These are phyloP conservation scores for Madoqua kirkii DNA, from an alignment of 2,113 vertebrate genomes.

Conservation along the genomic window DNA sequence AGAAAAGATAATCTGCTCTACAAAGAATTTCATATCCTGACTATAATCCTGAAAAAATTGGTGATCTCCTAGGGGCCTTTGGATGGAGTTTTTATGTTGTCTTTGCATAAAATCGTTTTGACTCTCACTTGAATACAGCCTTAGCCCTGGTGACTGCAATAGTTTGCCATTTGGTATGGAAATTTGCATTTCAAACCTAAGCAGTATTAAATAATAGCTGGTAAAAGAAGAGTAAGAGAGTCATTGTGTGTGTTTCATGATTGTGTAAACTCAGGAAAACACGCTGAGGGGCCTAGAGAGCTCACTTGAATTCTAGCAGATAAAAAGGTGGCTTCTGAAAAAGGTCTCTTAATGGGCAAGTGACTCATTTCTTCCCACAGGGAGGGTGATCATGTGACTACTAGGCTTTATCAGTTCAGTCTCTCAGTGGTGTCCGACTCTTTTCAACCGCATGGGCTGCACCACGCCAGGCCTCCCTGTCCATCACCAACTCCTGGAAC, in stretches of 20 bases:
- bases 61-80: not conserved
- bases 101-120: conserved; percentile 37
- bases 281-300: not conserved
- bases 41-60: conserved; percentile 43
- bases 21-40: conserved; percentile 57
- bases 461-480: not conserved
- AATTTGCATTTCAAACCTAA: conserved; percentile 68
- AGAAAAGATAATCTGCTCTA: not conserved
- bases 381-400: not conserved
- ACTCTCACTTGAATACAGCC: not conserved
- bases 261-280: conserved; percentile 57
- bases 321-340: conserved; percentile 47
- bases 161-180: conserved; percentile 46
- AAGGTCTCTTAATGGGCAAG: conserved; percentile 29
- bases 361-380: conserved; percentile 18
- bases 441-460: not conserved
- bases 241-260: conserved; percentile 61
- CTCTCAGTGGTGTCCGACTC: accelerated
- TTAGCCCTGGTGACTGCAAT: not conserved
- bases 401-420: not conserved
- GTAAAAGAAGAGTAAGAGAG: conserved; percentile 51
- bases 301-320: conserved; percentile 34
- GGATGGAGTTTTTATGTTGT: not conserved
- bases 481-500: not conserved
- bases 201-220: conserved; percentile 49